Conservation (phyloP, 1,140 invertebrate genomes). For the Drosophila teissieri region DNA sequence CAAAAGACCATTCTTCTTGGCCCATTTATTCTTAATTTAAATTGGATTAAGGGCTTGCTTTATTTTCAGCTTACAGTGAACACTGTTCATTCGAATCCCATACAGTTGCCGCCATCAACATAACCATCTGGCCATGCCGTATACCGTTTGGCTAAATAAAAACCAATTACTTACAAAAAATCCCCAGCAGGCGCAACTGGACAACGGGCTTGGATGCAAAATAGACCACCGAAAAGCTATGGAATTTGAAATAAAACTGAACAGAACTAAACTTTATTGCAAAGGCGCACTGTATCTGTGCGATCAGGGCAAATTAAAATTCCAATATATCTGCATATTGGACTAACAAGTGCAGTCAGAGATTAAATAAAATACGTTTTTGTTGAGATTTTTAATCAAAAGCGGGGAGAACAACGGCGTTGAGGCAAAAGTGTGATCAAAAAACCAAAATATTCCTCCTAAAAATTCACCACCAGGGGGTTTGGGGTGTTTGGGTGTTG, state of each 20-base stretch:
- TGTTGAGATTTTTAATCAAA: conserved; percentile 72
- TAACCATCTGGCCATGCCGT: conserved; percentile 33
- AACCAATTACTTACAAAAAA: conserved; percentile 69
- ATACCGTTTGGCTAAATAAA: conserved; percentile 67
- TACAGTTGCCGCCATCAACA: not conserved
- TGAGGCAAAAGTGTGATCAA: conserved; percentile 34
- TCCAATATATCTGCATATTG: conserved; percentile 67
- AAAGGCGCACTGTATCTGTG: conserved; percentile 22
- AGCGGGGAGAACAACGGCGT: conserved; percentile 9
- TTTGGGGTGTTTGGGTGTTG: not conserved
- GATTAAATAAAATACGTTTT: conserved; percentile 76
- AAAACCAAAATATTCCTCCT: conserved; percentile 34
- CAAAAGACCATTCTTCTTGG: not conserved
- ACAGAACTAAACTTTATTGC: conserved; percentile 8
- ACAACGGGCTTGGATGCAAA: conserved; percentile 24
- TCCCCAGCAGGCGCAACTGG: conserved; percentile 43
- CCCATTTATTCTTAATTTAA: not conserved
- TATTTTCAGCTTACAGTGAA: not conserved
- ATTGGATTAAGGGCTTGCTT: not conserved
- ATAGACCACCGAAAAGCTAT: conserved; percentile 44
- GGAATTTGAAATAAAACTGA: conserved; percentile 65
- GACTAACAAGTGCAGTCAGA: conserved; percentile 47
- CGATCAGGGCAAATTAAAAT: conserved; percentile 71
- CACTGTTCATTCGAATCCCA: not conserved
- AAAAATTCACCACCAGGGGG: conserved; percentile 21